phyloP scores from a whole-genome alignment of 2,113 vertebrate species.

The Platysteira castanea region DNA sequence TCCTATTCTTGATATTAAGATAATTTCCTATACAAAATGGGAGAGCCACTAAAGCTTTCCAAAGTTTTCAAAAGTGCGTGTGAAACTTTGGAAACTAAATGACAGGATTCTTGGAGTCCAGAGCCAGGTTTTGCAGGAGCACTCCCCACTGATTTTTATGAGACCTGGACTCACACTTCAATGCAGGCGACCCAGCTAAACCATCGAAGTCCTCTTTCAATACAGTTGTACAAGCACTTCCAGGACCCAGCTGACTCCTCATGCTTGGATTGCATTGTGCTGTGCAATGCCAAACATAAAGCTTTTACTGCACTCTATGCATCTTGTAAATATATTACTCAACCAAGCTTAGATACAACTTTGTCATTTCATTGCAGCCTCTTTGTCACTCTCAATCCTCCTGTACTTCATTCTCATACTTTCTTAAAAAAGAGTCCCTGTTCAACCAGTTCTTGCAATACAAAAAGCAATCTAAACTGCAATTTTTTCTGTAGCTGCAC shows the following conservation, averaged over 20 bases:
- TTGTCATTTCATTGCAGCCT: background rate
- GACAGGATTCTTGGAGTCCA: background rate
- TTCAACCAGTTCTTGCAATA: background rate
- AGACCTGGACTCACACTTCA: background rate
- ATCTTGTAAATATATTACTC: background rate
- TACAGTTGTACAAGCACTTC: fast-evolving
- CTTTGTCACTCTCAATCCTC: background rate
- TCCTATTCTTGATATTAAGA: background rate
- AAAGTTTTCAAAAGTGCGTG: background rate
- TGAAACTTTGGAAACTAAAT: background rate
- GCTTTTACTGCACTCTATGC: background rate
- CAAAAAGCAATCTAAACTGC: background rate
- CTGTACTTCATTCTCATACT: background rate
- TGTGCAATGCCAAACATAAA: background rate
- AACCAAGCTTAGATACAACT: background rate
- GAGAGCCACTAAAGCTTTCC: background rate
- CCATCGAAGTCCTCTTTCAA: background rate
- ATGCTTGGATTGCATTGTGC: background rate
- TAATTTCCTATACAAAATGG: background rate
- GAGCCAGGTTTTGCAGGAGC: background rate
- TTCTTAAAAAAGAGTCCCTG: background rate
- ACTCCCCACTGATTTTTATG: background rate
- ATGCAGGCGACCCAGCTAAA: background rate
- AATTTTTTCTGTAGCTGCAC: background rate
- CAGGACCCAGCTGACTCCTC: background rate